Percentiles rank a stretch among this genome's conserved stretches.
Evolutionary conservation across 2,888 invertebrate genomes (phyloP).

Genomic region (Dysmachus trigonus): DNA sequence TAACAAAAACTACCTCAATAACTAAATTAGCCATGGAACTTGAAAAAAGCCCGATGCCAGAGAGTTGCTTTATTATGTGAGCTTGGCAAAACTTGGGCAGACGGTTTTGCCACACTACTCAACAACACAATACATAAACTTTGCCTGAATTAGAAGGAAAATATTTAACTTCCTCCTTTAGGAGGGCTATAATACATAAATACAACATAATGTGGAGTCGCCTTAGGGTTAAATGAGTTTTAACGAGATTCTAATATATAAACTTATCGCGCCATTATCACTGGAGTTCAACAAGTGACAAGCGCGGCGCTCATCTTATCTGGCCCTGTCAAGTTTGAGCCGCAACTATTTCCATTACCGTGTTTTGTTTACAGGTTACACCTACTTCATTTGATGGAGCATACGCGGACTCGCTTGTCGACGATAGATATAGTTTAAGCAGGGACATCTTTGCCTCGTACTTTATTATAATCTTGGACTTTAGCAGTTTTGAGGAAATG

Average conservation of each 20-base stretch:
- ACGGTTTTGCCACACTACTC: neutral
- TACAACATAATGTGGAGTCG: neutral
- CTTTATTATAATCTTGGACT: neutral
- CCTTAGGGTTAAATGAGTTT: neutral
- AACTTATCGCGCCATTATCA: constrained; percentile 31
- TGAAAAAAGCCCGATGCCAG: neutral
- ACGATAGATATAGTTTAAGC: neutral
- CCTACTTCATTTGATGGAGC: neutral
- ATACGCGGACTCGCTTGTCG: neutral
- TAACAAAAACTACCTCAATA: neutral
- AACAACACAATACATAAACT: neutral
- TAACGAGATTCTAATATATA: constrained; percentile 9
- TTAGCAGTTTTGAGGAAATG: neutral
- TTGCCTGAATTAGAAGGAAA: too few species aligned
- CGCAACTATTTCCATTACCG: neutral
- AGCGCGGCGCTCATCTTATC: neutral
- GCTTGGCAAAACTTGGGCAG: neutral
- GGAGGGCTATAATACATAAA: neutral
- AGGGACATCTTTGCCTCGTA: neutral
- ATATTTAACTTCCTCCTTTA: neutral
- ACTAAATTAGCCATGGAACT: neutral
- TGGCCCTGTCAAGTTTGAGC: neutral
- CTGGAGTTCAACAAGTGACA: neutral
- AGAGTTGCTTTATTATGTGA: neutral
- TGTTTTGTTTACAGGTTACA: neutral